Percentiles rank a stretch among this genome's conserved stretches.
phyloP scores from a whole-genome alignment of 2,888 invertebrate genomes.

The Melikaiella ostensackeni region DNA sequence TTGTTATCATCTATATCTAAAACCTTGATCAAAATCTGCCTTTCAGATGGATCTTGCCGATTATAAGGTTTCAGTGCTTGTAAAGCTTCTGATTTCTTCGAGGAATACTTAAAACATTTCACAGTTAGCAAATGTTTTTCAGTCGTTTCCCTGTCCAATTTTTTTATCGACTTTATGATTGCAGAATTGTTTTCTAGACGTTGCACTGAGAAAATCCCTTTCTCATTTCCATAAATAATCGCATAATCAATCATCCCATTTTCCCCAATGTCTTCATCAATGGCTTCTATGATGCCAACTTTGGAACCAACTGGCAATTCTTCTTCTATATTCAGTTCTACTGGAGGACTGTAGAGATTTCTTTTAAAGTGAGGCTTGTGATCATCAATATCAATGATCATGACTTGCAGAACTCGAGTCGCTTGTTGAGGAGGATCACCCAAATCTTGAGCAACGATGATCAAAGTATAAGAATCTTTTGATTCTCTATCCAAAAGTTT shows the following conservation, averaged over 20 bases:
- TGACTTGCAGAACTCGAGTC: conserved; percentile 84
- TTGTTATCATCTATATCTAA: conserved; percentile 87
- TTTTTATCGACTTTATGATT: conserved; percentile 80
- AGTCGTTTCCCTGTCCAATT: conserved; percentile 83
- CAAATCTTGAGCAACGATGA: conserved; percentile 87
- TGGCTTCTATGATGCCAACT: conserved; percentile 84
- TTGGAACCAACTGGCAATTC: conserved; percentile 83
- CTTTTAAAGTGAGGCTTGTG: conserved; percentile 86
- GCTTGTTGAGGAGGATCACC: conserved; percentile 88
- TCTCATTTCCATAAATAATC: conserved; percentile 86
- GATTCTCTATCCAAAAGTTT: conserved; percentile 86
- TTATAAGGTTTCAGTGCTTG: conserved; percentile 81
- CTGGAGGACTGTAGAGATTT: conserved; percentile 82
- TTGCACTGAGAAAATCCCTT: conserved; percentile 81
- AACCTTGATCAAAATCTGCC: conserved; percentile 82
- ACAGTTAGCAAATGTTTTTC: conserved; percentile 82
- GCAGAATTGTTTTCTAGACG: conserved; percentile 83
- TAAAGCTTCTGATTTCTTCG: conserved; percentile 63
- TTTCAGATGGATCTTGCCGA: conserved; percentile 84
- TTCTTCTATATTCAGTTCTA: conserved; percentile 82
- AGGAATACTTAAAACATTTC: conserved; percentile 83
- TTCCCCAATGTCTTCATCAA: conserved; percentile 86
- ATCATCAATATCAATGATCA: conserved; percentile 87
- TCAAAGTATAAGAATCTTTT: conserved; percentile 86
- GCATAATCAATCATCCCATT: conserved; percentile 87